Conservation (phyloP, 1,140 invertebrate species). For the Grapholita molesta region DNA sequence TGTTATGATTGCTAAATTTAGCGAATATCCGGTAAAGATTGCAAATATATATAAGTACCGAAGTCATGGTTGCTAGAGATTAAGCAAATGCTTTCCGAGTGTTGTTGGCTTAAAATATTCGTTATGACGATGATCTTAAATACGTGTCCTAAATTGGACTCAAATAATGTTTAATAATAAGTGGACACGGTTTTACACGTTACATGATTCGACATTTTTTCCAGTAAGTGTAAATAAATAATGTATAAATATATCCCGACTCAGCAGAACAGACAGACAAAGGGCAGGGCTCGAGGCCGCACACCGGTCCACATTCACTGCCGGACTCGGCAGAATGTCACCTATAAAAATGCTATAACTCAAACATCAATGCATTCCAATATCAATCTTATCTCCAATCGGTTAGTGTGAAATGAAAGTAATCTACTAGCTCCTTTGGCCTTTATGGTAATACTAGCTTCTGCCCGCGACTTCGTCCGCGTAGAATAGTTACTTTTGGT, state of each 20-base stretch:
- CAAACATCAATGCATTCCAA: conserved; percentile 6
- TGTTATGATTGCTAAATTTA: background rate
- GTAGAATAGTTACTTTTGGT: too few species aligned
- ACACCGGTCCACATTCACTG: conserved; percentile 13
- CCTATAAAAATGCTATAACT: conserved; percentile 6
- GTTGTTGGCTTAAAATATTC: background rate
- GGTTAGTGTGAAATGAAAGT: background rate
- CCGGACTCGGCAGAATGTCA: conserved; percentile 8
- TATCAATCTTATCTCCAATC: background rate
- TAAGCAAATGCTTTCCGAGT: background rate
- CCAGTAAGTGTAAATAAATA: background rate
- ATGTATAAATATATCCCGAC: background rate
- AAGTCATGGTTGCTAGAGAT: background rate
- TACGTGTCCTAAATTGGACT: background rate
- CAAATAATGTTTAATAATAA: background rate
- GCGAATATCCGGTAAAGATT: background rate
- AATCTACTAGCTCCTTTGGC: background rate
- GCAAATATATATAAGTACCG: background rate
- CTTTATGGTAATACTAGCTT: background rate
- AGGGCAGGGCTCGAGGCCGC: conserved; percentile 6
- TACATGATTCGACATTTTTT: background rate
- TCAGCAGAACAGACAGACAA: background rate
- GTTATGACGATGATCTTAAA: background rate
- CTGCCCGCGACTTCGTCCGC: too few species aligned
- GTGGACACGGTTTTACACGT: background rate